Evolutionary conservation across 64 coral and sea anemone species (phyloP).

Genomic region (Montipora cactus): DNA sequence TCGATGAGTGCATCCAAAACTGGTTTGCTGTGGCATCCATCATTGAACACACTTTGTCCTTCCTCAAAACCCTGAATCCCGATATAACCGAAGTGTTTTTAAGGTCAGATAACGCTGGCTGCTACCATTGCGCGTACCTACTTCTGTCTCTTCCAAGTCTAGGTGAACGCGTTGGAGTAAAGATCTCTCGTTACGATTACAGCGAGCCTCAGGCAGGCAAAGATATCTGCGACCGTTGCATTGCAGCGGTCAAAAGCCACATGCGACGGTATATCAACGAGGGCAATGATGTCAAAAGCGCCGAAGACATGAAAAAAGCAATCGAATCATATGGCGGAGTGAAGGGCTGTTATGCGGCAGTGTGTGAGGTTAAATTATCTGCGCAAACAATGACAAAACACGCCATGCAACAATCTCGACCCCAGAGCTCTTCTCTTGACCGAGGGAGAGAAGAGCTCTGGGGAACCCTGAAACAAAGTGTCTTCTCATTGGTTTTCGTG

Average conservation of each 20-base stretch:
- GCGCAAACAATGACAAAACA: no score
- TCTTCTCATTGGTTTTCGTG: no score
- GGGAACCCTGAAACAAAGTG: no score
- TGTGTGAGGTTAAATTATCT: background rate
- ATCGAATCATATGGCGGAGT: slow-evolving; percentile 31
- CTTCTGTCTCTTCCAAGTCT: slow-evolving; percentile 41
- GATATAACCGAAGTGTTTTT: background rate
- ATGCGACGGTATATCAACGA: slow-evolving; percentile 7
- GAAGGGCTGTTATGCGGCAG: slow-evolving; percentile 28
- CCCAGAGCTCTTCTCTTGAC: no score
- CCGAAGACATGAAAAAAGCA: background rate
- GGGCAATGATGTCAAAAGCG: slow-evolving; percentile 7
- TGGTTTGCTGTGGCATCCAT: no score
- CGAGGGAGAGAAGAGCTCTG: no score
- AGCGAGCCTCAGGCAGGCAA: slow-evolving; percentile 24
- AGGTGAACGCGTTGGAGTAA: slow-evolving; percentile 1
- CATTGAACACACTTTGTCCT: no score
- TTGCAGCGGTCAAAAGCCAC: slow-evolving; percentile 25
- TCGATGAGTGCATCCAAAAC: no score
- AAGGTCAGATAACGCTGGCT: slow-evolving; percentile 54
- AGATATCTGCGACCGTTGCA: slow-evolving; percentile 32
- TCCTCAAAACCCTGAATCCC: no score
- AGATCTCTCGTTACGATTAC: slow-evolving; percentile 22
- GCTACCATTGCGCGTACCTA: slow-evolving; percentile 40
- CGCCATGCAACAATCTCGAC: no score